Evolutionary conservation across 2,888 invertebrate genomes (phyloP).

Genomic region (Dione vanillae): DNA sequence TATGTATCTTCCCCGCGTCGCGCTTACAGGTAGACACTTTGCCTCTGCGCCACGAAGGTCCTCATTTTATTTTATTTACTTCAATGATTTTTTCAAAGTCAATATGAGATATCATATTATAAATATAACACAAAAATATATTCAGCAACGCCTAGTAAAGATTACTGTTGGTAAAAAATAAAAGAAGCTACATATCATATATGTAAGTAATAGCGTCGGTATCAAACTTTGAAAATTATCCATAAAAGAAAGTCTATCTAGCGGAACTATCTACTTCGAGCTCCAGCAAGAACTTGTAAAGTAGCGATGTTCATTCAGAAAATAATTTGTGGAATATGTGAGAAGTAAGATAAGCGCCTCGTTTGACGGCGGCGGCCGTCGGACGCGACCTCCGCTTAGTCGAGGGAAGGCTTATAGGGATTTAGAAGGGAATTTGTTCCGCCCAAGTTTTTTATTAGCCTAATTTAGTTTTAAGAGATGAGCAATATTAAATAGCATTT

Average conservation of each 20-base stretch:
- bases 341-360: slow-evolving; percentile 24
- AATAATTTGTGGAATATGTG: slow-evolving; percentile 29
- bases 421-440: not conserved
- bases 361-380: slow-evolving; percentile 7
- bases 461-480: slow-evolving; percentile 6
- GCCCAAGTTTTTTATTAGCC: slow-evolving; percentile 10
- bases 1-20: too few species aligned
- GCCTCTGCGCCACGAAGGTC: too few species aligned
- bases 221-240: not conserved
- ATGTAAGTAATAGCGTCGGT: not conserved
- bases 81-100: too few species aligned
- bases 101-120: too few species aligned
- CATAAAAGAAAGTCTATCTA: slow-evolving; percentile 3
- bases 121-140: too few species aligned
- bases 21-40: too few species aligned
- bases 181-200: not conserved
- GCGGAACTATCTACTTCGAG: not conserved
- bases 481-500: too few species aligned
- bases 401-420: slow-evolving; percentile 3
- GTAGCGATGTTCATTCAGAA: slow-evolving; percentile 7
- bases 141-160: too few species aligned
- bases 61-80: too few species aligned
- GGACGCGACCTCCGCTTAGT: not conserved
- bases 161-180: too few species aligned
- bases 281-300: not conserved